These are phyloP conservation scores for Rhinogobius similis DNA, from an alignment of 2,113 vertebrate species.

Conservation along the genomic window DNA sequence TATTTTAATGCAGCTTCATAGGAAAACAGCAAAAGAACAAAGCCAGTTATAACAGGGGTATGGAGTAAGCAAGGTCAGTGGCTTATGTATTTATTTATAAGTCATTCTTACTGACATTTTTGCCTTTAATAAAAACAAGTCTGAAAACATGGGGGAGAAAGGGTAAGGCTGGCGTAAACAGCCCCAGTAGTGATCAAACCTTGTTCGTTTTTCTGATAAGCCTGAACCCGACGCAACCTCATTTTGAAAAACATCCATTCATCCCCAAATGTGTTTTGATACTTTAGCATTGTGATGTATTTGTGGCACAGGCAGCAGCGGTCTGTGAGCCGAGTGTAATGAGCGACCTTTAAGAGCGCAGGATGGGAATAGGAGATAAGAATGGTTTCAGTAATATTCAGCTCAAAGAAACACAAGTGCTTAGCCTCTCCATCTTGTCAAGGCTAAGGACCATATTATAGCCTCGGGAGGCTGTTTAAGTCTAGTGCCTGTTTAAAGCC, in stretches of 20 bases:
- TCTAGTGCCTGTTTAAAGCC: slow-evolving; percentile 48
- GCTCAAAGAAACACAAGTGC: slow-evolving; percentile 39
- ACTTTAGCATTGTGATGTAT: neutral
- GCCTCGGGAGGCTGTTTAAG: slow-evolving; percentile 63
- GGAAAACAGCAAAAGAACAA: neutral
- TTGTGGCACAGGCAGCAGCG: slow-evolving; percentile 1
- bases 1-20: neutral
- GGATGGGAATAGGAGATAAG: slow-evolving; percentile 21
- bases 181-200: slow-evolving; percentile 1
- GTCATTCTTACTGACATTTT: neutral
- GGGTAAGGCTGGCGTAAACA: neutral
- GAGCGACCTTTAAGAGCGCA: slow-evolving; percentile 6
- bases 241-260: slow-evolving; percentile 7
- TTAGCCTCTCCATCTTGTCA: slow-evolving; percentile 58
- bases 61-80: neutral
- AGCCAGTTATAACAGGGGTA: neutral
- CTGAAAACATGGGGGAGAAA: neutral
- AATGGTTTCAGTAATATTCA: slow-evolving; percentile 34
- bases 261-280: slow-evolving; percentile 7
- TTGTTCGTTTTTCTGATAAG: slow-evolving; percentile 8
- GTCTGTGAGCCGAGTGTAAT: slow-evolving; percentile 4
- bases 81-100: slow-evolving; percentile 8
- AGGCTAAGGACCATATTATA: slow-evolving; percentile 55
- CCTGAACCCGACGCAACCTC: neutral
- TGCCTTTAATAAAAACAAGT: slow-evolving; percentile 8